Conservation (phyloP, 2,888 invertebrate species). For the Drosophila anceps region DNA sequence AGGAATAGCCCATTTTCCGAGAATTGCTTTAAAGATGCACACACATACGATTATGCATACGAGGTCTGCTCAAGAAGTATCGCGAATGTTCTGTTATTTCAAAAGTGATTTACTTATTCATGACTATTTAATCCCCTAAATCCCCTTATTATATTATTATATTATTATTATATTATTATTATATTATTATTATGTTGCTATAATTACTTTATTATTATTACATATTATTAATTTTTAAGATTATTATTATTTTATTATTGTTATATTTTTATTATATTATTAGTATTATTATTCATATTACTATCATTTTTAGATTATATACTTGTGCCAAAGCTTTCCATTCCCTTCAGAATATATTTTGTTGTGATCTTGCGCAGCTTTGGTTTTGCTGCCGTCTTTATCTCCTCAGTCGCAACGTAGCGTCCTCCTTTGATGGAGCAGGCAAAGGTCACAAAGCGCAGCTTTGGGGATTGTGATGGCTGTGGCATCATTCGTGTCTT, state of each 20-base stretch:
- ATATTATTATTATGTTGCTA: no score
- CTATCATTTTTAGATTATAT: neutral
- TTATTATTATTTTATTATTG: neutral
- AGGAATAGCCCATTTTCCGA: neutral
- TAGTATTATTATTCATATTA: neutral
- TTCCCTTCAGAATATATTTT: neutral
- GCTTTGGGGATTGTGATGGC: neutral
- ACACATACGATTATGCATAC: neutral
- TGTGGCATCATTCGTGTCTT: neutral
- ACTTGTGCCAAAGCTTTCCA: neutral
- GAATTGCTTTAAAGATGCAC: neutral
- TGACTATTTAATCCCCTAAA: no score
- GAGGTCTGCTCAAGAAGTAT: neutral
- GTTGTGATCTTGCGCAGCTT: neutral
- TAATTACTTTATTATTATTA: no score
- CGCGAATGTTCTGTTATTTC: neutral
- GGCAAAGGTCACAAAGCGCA: neutral
- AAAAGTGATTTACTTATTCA: no score
- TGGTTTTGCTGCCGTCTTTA: neutral
- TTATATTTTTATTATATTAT: neutral
- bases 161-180: neutral
- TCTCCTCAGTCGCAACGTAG: neutral
- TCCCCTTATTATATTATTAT: neutral
- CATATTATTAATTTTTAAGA: neutral
- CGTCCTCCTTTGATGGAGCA: neutral